Conservation (phyloP, 1,140 invertebrate genomes). For the Euborellia annulipes region DNA sequence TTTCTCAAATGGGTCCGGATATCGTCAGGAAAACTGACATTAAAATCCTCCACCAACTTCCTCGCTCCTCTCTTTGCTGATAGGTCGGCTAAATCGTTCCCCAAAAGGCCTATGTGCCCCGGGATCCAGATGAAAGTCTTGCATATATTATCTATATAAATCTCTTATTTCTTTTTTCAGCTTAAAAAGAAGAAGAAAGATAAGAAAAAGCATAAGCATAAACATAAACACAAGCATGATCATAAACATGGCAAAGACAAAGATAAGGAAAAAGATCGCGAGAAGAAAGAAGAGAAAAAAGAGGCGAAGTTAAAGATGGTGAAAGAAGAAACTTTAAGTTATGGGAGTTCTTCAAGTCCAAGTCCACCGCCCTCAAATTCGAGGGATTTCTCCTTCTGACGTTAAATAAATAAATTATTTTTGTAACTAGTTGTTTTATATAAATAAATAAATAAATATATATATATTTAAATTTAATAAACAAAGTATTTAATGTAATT, state of each 20-base stretch:
- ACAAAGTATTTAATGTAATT: too few species aligned
- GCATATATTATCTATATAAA: constrained; percentile 10
- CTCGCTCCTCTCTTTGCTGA: constrained; percentile 5
- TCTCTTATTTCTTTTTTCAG: constrained; percentile 25
- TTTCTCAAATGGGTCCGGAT: too few species aligned
- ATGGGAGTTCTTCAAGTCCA: constrained; percentile 41
- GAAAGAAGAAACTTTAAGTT: constrained; percentile 44
- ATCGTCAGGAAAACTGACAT: too few species aligned
- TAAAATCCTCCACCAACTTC: background rate
- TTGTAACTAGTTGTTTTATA: too few species aligned
- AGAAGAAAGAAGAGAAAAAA: constrained; percentile 29
- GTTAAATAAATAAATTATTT: too few species aligned
- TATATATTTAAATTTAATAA: too few species aligned
- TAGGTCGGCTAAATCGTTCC: too few species aligned
- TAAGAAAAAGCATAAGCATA: constrained; percentile 45
- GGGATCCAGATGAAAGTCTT: constrained; percentile 4
- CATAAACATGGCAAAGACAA: constrained; percentile 24
- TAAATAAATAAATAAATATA: too few species aligned
- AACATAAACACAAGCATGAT: constrained; percentile 28
- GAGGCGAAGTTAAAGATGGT: constrained; percentile 23
- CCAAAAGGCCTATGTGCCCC: too few species aligned
- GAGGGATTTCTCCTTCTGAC: constrained; percentile 9
- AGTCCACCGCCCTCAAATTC: constrained; percentile 26
- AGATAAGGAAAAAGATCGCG: constrained; percentile 25
- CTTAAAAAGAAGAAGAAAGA: constrained; percentile 68